A percentile compares a stretch with the other conserved stretches of the same genome.
Conservation (phyloP, 1,140 invertebrate species). For the Arctopsyche grandis region DNA sequence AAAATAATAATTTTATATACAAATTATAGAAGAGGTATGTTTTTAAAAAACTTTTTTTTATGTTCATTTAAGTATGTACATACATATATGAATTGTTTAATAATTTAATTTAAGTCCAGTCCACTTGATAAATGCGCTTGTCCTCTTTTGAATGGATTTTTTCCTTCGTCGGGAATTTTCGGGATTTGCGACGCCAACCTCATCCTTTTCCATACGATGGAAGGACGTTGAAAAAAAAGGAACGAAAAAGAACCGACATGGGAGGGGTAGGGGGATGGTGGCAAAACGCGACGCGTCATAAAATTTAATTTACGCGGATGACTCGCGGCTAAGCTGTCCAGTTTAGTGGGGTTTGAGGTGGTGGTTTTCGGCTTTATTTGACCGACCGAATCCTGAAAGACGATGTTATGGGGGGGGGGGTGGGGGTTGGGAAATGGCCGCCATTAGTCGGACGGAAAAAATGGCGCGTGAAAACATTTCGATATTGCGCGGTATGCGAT, state of each 20-base stretch:
- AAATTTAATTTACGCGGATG: constrained; percentile 46
- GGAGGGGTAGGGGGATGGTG: not conserved
- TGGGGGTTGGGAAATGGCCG: not conserved
- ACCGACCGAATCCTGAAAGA: not conserved
- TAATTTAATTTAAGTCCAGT: not conserved
- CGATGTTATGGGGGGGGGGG: not conserved
- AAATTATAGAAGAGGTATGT: too few species aligned
- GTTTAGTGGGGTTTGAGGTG: not conserved
- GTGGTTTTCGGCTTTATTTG: not conserved
- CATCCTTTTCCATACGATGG: not conserved
- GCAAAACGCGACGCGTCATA: constrained; percentile 33
- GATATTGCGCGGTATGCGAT: constrained; percentile 23
- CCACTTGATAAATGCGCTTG: constrained; percentile 32
- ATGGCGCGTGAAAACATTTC: constrained; percentile 18
- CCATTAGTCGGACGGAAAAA: not conserved
- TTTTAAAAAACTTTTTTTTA: too few species aligned
- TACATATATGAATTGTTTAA: too few species aligned
- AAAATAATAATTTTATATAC: too few species aligned
- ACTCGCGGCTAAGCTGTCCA: constrained; percentile 35
- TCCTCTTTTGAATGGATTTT: constrained; percentile 33
- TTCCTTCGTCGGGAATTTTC: not conserved
- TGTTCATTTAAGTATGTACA: too few species aligned
- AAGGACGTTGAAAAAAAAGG: not conserved
- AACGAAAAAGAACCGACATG: constrained; percentile 1
- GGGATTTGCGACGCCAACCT: not conserved